Evolutionary conservation across 2,113 vertebrate species (phyloP).

Genomic region (Hemibagrus wyckioides): DNA sequence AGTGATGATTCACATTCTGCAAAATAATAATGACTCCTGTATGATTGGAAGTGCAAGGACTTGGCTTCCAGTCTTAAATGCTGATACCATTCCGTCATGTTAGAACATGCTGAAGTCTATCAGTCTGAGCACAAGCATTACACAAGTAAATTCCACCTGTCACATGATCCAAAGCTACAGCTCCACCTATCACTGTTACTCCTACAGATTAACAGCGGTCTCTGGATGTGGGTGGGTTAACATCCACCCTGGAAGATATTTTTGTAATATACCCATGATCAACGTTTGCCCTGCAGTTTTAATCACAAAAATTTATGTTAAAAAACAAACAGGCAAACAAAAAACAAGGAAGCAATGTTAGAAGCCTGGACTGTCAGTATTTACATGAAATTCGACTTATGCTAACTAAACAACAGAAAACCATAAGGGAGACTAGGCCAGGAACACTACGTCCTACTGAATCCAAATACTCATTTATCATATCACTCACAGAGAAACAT

Average conservation of each 20-base stretch:
- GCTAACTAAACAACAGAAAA: not conserved
- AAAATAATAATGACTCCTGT: conserved; percentile 28
- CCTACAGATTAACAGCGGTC: too few species aligned
- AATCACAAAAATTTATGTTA: not conserved
- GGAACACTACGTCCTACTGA: conserved; percentile 38
- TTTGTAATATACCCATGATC: not conserved
- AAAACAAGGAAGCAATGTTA: not conserved
- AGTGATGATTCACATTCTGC: conserved; percentile 23
- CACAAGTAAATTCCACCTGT: not conserved
- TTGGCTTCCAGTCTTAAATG: not conserved
- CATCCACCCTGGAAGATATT: not conserved
- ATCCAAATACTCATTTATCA: conserved; percentile 41
- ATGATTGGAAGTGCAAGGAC: conserved; percentile 26
- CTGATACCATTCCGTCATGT: conserved; percentile 13
- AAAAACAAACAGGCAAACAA: not conserved
- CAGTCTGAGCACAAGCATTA: not conserved
- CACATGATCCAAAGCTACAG: conserved; percentile 2
- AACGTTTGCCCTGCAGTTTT: not conserved
- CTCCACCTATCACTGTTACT: not conserved
- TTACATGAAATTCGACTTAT: not conserved
- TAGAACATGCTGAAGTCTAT: not conserved
- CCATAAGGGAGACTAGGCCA: not conserved
- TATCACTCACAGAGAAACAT: conserved; percentile 17
- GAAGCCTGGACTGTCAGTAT: not conserved
- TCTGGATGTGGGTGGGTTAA: not conserved